These are phyloP conservation scores for Hyposoter dolosus DNA, from an alignment of 2,888 invertebrate genomes.

Conservation along the genomic window DNA sequence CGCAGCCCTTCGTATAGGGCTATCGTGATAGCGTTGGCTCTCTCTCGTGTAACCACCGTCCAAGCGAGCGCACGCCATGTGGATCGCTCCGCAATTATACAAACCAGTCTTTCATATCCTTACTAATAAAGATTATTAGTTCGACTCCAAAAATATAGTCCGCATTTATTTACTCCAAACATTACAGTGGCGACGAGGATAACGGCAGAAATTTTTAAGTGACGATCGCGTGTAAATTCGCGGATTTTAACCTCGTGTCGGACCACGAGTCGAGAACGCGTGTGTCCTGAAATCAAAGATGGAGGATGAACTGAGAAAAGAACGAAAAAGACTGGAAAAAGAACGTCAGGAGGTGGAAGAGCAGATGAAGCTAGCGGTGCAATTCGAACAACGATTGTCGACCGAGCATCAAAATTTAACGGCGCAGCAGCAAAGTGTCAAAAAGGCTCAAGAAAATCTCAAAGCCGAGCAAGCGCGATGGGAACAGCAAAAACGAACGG, in stretches of 20 bases:
- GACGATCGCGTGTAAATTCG: not conserved
- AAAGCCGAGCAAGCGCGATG: too few relatives aligned
- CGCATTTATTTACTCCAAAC: not conserved
- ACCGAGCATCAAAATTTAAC: not conserved
- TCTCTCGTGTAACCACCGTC: too few relatives aligned
- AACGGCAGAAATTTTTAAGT: not conserved
- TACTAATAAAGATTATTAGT: too few relatives aligned
- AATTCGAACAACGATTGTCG: not conserved
- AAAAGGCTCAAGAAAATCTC: not conserved
- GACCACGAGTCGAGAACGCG: not conserved
- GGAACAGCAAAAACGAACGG: too few relatives aligned
- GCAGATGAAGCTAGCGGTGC: not conserved
- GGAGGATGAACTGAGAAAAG: not conserved
- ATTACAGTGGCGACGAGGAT: not conserved
- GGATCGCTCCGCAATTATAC: too few relatives aligned
- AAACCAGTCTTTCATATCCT: too few relatives aligned
- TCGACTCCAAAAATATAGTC: too few relatives aligned
- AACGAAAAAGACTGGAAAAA: not conserved
- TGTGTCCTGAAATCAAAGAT: not conserved
- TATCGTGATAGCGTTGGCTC: too few relatives aligned
- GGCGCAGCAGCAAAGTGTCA: not conserved
- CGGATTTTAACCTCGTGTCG: not conserved
- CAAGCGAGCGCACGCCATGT: too few relatives aligned
- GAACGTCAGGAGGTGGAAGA: conserved; percentile 19
- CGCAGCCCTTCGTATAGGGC: too few relatives aligned